Evolutionary conservation across 1,140 invertebrate genomes (phyloP), one percentile per base, ranked within the genome.

Genomic region (Drosophila sucinea): DNA sequence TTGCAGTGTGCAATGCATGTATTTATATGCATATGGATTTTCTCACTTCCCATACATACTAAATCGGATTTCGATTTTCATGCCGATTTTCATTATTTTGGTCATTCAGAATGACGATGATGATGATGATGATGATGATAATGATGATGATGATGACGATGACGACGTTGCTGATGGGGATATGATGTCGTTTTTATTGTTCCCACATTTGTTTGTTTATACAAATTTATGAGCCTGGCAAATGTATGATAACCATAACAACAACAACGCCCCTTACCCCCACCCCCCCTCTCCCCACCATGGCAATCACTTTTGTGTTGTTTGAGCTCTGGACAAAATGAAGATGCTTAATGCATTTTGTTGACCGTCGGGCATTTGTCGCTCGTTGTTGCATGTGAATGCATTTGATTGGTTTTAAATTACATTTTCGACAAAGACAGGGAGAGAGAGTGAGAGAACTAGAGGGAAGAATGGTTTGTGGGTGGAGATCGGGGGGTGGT

Each of bases 341-440:
- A 70, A 68, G 70, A 71, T 70, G 73, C 57, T 70, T 73, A 81
- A 85, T 85, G 70, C 68, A 66, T 85, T 86, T 81, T 72, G 66
- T 51, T 80, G 60, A 68, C 81, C 81, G 55, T 44, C 56, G 71
- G 58, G 70, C 82, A 78, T 65, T 85, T 67, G 63, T 56, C 64
- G 57, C 41, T 57, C 60, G 63, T 29, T 81, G 74, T 81, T 79
- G 70, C 75, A 86, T 86, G 62, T 72, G 74, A 63, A 75, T 85
- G 82, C 82, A 47, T 78, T 78, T 86, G 82, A 86, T 81, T 86
- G 82, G 55, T 81, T 86, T 79, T 79, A 73, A 79, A 85, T 86
- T 85, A 79, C 67, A 86, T 86, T 78, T 70, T 33, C 44, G 23
- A 51, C 44, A 51, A 51, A 51, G 44, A 51, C 23, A 51, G 44